Conservation (phyloP, 2,888 invertebrate species). For the Tiphia femorata region DNA sequence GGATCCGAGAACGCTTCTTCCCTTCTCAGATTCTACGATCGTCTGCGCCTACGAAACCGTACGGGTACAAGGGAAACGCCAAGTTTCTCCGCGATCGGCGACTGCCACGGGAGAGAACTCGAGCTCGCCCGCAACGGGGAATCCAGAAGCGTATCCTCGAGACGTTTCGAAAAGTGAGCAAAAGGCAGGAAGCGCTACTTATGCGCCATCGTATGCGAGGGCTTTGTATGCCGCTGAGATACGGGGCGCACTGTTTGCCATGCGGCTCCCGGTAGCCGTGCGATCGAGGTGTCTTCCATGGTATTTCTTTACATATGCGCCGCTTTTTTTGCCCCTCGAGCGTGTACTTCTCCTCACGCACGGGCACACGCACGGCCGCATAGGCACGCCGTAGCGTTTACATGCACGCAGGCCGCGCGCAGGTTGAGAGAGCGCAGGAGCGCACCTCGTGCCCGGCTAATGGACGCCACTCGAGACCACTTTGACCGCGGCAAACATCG, state of each 20-base stretch:
- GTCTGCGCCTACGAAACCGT: too few relatives aligned
- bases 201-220: constrained; percentile 32
- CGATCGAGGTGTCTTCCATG: constrained; percentile 64
- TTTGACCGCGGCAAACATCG: constrained; percentile 66
- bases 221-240: constrained; percentile 20
- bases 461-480: constrained; percentile 68
- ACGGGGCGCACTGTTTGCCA: constrained; percentile 53
- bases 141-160: too few relatives aligned
- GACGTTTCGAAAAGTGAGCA: constrained; percentile 48
- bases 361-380: constrained; percentile 27
- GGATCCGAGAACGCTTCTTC: too few relatives aligned
- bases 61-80: too few relatives aligned
- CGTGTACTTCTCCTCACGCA: constrained; percentile 30
- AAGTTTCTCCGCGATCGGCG: too few relatives aligned
- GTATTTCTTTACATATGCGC: constrained; percentile 64
- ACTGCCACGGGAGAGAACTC: too few relatives aligned
- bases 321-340: constrained; percentile 51
- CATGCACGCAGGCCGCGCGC: constrained; percentile 14
- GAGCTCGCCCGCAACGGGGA: too few relatives aligned
- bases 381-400: constrained; percentile 9
- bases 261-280: constrained; percentile 65
- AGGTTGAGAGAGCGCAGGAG: constrained; percentile 19
- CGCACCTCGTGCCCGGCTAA: constrained; percentile 57
- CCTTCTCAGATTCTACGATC: too few relatives aligned
- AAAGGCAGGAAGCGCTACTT: constrained; percentile 39